Evolutionary conservation across 2,113 vertebrate species (phyloP), one percentile per base, ranked within the genome.

Genomic region (Hemicordylus capensis): DNA sequence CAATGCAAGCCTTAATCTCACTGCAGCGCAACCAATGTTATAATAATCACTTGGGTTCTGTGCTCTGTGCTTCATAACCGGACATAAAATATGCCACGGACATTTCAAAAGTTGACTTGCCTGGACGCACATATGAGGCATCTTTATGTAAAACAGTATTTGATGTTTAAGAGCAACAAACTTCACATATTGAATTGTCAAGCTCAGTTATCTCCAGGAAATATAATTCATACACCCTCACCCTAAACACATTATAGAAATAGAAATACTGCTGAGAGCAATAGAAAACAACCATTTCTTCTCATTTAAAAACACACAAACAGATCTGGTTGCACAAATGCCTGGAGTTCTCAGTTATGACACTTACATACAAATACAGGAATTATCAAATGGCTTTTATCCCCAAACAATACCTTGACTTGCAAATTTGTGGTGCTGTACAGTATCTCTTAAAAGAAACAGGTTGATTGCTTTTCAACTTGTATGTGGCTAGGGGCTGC

Each of bases 101-200:
- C 6, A 89, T 85, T 22, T 1, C 0, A 69, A 77, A 77, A 82
- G 63, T 37, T 0, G 0, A 76, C 86, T 69, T 37, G n/a, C 24
- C 8, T 34, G 7, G 19, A 70, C 28, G 26, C 39, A 54, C 28
- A 63, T 64, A 74, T 46, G 24, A 44, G 28, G 39, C 46, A 26
- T 4, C 82, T 66, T 22, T 0, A 0, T 70, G 26, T 69, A 87
- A 76, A 28, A 77, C 9, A 44, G 75, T 61, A 26, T 84, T 77
- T 64, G 0, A 34, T 70, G 85, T n/a, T 56, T 34, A 69, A 14
- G 19, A 81, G 20, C 9, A 28, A 15, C n/a, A 78, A 72, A 61
- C 67, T 73, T 76, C 59, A 89, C 24, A 75, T 0, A 1, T 79
- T 86, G 82, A 58, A 81, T 73, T 17, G 48, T 51, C 61, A 67